Percentiles rank a stretch among this genome's conserved stretches.
Evolutionary conservation across 2,888 invertebrate genomes (phyloP).

Genomic region (Desoria tigrina): DNA sequence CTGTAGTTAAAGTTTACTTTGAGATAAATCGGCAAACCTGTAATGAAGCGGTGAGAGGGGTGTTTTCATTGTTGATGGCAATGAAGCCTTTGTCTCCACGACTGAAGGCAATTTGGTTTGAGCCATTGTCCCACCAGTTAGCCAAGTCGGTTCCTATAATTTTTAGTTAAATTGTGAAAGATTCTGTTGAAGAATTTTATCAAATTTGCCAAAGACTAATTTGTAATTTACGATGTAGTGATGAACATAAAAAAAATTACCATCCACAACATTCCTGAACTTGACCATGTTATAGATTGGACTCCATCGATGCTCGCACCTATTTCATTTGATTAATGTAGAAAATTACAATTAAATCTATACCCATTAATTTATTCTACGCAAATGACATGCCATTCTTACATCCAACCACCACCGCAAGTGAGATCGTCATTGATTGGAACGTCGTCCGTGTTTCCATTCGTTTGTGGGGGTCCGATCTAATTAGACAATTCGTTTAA

Average conservation of each 20-base stretch:
- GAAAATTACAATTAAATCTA: too few relatives aligned
- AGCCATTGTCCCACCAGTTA: constrained; percentile 78
- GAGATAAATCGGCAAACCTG: too few relatives aligned
- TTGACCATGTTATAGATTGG: constrained; percentile 77
- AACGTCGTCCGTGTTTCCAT: constrained; percentile 57
- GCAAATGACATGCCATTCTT: too few relatives aligned
- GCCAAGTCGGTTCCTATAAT: constrained; percentile 59
- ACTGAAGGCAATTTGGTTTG: constrained; percentile 73
- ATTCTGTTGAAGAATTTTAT: too few relatives aligned
- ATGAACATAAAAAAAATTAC: too few relatives aligned
- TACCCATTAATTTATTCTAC: too few relatives aligned
- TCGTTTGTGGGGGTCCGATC: constrained; percentile 43
- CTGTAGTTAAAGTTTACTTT: too few relatives aligned
- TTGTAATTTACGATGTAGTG: too few relatives aligned
- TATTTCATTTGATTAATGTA: too few relatives aligned
- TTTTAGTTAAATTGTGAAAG: too few relatives aligned
- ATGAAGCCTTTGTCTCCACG: constrained; percentile 64
- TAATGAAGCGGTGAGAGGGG: constrained; percentile 54
- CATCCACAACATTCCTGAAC: constrained; percentile 70
- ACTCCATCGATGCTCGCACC: constrained; percentile 73
- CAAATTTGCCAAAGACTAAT: too few relatives aligned
- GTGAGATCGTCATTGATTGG: constrained; percentile 56
- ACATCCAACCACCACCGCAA: constrained; percentile 57
- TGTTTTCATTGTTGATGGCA: constrained; percentile 64
- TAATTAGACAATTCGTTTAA: too few relatives aligned